A percentile compares a stretch with the other conserved stretches of the same genome.
These are phyloP conservation scores for Ephydatia muelleri DNA, from an alignment of 37 sponge, comb jelly and placozoan genomes.

Conservation along the genomic window DNA sequence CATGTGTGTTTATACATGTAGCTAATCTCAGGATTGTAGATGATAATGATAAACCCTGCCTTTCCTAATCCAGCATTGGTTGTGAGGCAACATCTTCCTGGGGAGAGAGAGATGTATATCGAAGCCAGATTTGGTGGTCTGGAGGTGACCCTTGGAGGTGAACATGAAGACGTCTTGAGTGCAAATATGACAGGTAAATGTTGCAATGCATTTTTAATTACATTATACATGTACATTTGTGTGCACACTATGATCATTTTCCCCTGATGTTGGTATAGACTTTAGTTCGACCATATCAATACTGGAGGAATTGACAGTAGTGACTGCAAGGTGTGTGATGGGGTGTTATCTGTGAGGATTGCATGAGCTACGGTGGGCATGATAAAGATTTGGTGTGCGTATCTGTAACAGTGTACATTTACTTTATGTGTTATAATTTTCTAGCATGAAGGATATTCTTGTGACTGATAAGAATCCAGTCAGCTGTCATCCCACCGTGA, in stretches of 20 bases:
- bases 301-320: neutral
- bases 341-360: too few species aligned
- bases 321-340: neutral
- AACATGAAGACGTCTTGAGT: too few species aligned
- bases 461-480: slow-evolving; percentile 17
- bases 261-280: neutral
- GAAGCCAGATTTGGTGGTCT: too few species aligned
- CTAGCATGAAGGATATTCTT: slow-evolving; percentile 15
- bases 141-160: too few species aligned
- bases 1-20: neutral
- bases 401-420: too few species aligned
- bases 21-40: neutral
- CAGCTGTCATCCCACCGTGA: slow-evolving; percentile 22
- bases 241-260: too few species aligned
- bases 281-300: neutral
- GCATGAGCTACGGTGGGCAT: too few species aligned
- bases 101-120: slow-evolving; percentile 29
- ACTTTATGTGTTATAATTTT: neutral
- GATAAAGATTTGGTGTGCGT: too few species aligned
- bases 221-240: too few species aligned
- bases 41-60: neutral
- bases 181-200: too few species aligned
- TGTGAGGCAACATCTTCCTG: neutral
- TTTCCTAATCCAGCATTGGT: too few species aligned
- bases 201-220: too few species aligned